Evolutionary conservation across 2,888 invertebrate species (phyloP).

Genomic region (Lasioglossum oenotherae): DNA sequence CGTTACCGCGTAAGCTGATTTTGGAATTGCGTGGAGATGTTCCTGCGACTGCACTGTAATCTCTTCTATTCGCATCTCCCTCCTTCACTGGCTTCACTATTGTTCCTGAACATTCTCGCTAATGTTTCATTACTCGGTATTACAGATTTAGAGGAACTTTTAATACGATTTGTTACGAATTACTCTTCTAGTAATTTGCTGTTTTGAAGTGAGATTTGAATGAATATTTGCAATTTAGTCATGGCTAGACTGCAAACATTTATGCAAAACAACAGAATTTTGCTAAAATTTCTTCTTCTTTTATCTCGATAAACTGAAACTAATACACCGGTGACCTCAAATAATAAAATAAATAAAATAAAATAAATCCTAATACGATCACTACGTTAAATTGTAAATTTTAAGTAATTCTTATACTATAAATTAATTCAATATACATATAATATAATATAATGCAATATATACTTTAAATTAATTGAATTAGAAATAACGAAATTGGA

Average conservation of each 20-base stretch:
- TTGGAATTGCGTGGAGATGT: background rate
- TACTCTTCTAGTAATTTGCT: background rate
- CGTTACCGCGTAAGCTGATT: background rate
- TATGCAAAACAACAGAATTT: background rate
- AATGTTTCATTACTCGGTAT: background rate
- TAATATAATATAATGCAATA: too few relatives aligned
- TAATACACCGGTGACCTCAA: too few relatives aligned
- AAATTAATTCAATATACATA: too few relatives aligned
- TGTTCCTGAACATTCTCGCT: background rate
- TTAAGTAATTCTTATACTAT: too few relatives aligned
- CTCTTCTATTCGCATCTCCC: background rate
- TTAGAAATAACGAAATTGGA: too few relatives aligned
- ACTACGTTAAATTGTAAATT: too few relatives aligned
- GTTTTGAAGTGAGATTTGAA: background rate
- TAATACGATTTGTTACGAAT: background rate
- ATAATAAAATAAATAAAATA: too few relatives aligned
- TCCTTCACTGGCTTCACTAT: background rate
- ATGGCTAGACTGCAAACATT: background rate
- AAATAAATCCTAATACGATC: too few relatives aligned
- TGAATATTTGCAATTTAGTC: background rate
- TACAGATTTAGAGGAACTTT: background rate
- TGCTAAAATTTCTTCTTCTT: too few relatives aligned
- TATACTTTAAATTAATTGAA: too few relatives aligned
- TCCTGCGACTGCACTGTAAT: background rate
- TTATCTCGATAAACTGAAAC: too few relatives aligned